Evolutionary conservation across 2,888 invertebrate genomes (phyloP), one percentile per base, ranked within the genome.

Genomic region (Cephus pulcher): DNA sequence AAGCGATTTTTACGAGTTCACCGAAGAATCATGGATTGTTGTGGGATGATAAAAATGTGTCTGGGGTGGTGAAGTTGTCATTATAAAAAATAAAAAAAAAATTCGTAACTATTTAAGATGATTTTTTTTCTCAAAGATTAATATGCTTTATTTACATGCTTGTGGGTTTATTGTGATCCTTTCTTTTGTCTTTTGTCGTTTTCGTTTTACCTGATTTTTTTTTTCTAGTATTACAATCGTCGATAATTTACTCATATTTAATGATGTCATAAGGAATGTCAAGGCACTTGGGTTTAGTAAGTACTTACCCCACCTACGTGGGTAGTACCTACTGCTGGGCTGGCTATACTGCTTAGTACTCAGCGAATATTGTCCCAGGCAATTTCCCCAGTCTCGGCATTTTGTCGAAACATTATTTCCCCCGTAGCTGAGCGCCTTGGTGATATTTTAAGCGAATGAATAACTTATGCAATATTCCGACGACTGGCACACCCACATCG

Each of bases 381-480:
- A 77, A 77, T 77, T 77, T 74, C 15, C 23, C 33, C 15, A 23
- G 34, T 35, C 6, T 30, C 34, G 68, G 74, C 69, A 77, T 77
- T 77, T 77, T 77, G 74, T 73, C 74, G 77, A 34, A 74, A 77
- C 74, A 77, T 69, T 69, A 68, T 56, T 56, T 23, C 56, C 56
- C 23, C 56, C 56, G 2, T 56, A 56, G 23, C 56, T 23, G 56
- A 56, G 56, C 56, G 56, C 56, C 56, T 56, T 69, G 69, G 69
- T 77, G 74, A 77, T 77, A 77, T 77, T 77, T 77, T 74, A 74
- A 74, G 34, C 71, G 37, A 37, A 74, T 77, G 77, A 77, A 77
- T 77, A 74, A 77, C 77, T 77, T 77, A 74, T 77, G 74, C 56
- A 77, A 77, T 77, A 77, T 77, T 77, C 77, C 73, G 3, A 34